Evolutionary conservation across 2,888 invertebrate species (phyloP), one percentile per base, ranked within the genome.

Genomic region (Epinotia brunnichana): DNA sequence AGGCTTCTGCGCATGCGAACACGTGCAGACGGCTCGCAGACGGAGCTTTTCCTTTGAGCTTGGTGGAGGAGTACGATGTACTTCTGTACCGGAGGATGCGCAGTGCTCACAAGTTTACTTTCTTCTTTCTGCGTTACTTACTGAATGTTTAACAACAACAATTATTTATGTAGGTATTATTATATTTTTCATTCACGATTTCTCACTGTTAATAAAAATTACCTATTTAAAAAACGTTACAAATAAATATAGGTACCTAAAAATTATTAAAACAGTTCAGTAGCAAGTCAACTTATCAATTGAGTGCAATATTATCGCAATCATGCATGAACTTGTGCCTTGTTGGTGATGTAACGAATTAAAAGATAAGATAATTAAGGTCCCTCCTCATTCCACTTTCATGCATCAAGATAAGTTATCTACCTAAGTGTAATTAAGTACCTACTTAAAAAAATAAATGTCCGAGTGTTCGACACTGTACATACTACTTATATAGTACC

Each of bases 21-120:
- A 88, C 89, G 88, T 88, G 89, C 83, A 90, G 90, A 90, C 90
- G 83, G 79, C 81, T 80, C 78, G 85, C 83, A 90, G 91, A 89
- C 83, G 70, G 69, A 68, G 75, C 64, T 75, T 73, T 41, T 48
- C 63, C 59, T 69, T 57, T 29, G 56, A 39, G 62, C 48, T 69
- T 29, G 35, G 19, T 39, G 39, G 15, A 63, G 53, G 53, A 48
- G 15, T 15, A 15, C 44, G 44, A 19, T 69, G n/a, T 53, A 17
- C 59, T 53, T 59, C 48, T 48, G 29, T 17, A 29, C 59, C n/a
- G 19, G 35, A 56, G 13, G 48, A 57, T 13, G 17, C n/a, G 48
- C 21, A 15, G 2, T 48, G 15, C 48, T 17, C 39, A 11, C 48
- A 68, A 29, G 41, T 54, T 41, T n/a, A 54, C 39, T 64, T 54